Conservation (phyloP, 1,140 invertebrate genomes). For the Drepana arcuata region DNA sequence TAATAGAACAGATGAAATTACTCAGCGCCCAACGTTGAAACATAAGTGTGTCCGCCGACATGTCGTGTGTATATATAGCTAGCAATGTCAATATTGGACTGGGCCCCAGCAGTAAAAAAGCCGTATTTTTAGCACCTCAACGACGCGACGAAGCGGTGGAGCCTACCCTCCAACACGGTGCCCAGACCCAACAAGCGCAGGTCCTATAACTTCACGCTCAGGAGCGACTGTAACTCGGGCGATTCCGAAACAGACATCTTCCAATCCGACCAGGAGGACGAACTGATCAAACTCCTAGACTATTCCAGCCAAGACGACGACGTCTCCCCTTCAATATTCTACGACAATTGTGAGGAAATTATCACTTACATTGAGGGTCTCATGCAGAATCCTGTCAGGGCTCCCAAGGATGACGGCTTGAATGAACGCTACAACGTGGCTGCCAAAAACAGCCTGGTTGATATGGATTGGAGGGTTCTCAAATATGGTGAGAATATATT, state of each 20-base stretch:
- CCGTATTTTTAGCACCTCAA: slow-evolving; percentile 44
- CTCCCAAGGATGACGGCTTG: slow-evolving; percentile 33
- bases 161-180: slow-evolving; percentile 50
- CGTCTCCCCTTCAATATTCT: slow-evolving; percentile 56
- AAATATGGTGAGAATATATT: slow-evolving; percentile 68
- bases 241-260: slow-evolving; percentile 84
- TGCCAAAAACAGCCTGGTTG: slow-evolving; percentile 45
- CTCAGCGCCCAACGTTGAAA: no score
- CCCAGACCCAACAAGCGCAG: slow-evolving; percentile 32
- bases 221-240: slow-evolving; percentile 50
- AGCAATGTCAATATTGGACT: slow-evolving; percentile 60
- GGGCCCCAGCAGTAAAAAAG: slow-evolving; percentile 20
- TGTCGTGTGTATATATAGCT: no score
- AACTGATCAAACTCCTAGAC: slow-evolving; percentile 77
- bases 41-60: no score
- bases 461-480: slow-evolving; percentile 67
- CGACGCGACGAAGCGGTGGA: slow-evolving; percentile 59
- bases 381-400: slow-evolving; percentile 29
- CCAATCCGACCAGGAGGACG: slow-evolving; percentile 86
- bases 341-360: slow-evolving; percentile 58
- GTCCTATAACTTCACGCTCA: slow-evolving; percentile 25
- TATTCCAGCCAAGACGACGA: slow-evolving; percentile 70
- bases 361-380: slow-evolving; percentile 49
- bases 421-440: slow-evolving; percentile 52
- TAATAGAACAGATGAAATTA: no score